Percentiles rank a stretch among this genome's conserved stretches.
phyloP scores from a whole-genome alignment of 2,797 vertebrate species.

The Melanotaenia trifasciata region DNA sequence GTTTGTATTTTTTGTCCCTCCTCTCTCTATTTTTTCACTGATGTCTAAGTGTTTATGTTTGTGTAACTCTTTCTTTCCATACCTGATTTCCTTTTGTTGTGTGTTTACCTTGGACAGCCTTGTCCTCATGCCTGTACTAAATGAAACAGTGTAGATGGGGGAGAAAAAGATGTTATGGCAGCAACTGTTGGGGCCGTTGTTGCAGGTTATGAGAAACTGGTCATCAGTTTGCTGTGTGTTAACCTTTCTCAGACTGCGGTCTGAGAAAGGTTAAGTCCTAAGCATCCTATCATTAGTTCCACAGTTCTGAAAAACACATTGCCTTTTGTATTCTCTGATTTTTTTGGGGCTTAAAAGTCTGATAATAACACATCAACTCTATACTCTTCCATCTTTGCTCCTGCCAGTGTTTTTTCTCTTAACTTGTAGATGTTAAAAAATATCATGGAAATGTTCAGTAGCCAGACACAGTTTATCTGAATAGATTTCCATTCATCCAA shows the following conservation, averaged over 20 bases:
- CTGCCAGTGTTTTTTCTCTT: slow-evolving; percentile 21
- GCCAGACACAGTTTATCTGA: slow-evolving; percentile 8
- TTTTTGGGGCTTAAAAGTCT: slow-evolving; percentile 1
- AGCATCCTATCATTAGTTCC: neutral
- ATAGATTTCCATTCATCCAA: neutral
- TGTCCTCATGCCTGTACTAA: slow-evolving; percentile 16
- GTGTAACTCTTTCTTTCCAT: neutral
- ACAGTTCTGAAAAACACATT: slow-evolving; percentile 4
- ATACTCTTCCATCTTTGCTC: slow-evolving; percentile 21
- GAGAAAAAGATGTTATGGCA: slow-evolving; percentile 15
- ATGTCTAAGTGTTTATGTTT: no score
- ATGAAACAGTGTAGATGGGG: neutral
- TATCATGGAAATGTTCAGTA: slow-evolving; percentile 30
- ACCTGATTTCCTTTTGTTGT: slow-evolving; percentile 28
- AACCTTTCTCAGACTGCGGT: neutral
- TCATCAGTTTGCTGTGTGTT: slow-evolving; percentile 16
- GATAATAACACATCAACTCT: slow-evolving; percentile 13
- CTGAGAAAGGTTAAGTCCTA: neutral
- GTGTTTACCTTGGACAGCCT: slow-evolving; percentile 20
- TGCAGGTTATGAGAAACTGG: neutral
- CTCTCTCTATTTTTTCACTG: neutral
- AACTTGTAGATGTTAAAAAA: slow-evolving; percentile 14
- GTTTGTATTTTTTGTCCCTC: neutral
- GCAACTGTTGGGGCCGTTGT: slow-evolving; percentile 2
- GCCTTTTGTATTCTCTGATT: slow-evolving; percentile 29